Percentiles rank a stretch among this genome's conserved stretches.
Evolutionary conservation across 2,113 vertebrate genomes (phyloP).

Genomic region (Heterocephalus glaber): DNA sequence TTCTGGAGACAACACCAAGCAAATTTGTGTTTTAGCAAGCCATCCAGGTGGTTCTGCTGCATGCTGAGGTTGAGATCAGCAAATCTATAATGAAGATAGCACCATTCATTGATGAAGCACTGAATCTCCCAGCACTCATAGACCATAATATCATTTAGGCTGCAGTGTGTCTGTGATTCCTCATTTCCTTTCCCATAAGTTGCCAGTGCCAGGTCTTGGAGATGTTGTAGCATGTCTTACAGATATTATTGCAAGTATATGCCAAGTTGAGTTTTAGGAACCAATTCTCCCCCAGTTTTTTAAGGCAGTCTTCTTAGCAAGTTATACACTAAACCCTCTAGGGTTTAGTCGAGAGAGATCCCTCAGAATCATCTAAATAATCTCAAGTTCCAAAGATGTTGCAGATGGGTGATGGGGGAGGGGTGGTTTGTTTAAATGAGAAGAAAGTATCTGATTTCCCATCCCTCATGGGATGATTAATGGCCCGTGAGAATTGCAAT

Average conservation of each 20-base stretch:
- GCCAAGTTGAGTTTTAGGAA: background rate
- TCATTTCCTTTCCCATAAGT: background rate
- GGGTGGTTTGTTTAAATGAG: background rate
- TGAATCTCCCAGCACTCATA: too few species aligned
- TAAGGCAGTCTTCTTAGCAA: background rate
- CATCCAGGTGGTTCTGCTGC: background rate
- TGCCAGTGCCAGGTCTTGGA: background rate
- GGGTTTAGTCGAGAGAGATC: background rate
- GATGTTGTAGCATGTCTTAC: background rate
- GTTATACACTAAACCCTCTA: background rate
- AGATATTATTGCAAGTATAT: background rate
- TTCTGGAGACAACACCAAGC: background rate
- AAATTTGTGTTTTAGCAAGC: background rate
- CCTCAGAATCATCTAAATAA: background rate
- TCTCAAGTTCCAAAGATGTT: background rate
- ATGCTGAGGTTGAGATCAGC: background rate
- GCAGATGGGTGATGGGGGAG: background rate
- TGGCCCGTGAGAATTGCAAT: background rate
- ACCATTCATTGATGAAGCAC: background rate
- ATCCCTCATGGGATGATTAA: background rate
- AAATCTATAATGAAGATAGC: background rate
- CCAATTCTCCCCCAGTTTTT: background rate
- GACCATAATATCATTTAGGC: background rate
- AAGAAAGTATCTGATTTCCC: constrained; percentile 40
- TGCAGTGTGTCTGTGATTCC: background rate